These are phyloP conservation scores for Meandrusa payeni DNA, from an alignment of 2,888 invertebrate genomes.

Conservation along the genomic window DNA sequence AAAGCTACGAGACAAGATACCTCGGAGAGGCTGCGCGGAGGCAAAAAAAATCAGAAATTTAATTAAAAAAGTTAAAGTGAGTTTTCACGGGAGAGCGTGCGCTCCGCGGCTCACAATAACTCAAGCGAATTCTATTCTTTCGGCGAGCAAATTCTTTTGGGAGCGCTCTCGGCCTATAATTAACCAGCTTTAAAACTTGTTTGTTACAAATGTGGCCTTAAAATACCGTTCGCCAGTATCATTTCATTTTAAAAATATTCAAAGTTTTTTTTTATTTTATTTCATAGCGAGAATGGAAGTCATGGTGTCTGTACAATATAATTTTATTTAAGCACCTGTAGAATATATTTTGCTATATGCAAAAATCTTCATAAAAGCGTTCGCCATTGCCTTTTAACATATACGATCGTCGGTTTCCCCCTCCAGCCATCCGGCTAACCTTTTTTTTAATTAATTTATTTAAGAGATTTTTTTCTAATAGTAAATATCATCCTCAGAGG, in stretches of 20 bases:
- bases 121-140: conserved; percentile 64
- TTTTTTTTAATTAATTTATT: too few species aligned
- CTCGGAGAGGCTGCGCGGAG: conserved; percentile 41
- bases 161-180: conserved; percentile 40
- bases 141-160: conserved; percentile 49
- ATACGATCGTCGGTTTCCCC: too few species aligned
- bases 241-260: conserved; percentile 9
- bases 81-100: conserved; percentile 72
- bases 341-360: too few species aligned
- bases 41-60: conserved; percentile 73
- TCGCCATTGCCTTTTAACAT: too few species aligned
- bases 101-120: conserved; percentile 62
- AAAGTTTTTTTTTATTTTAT: too few species aligned
- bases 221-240: conserved; percentile 4
- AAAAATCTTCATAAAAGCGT: too few species aligned
- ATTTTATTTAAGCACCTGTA: too few species aligned
- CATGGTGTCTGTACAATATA: too few species aligned
- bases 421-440: too few species aligned
- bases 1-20: conserved; percentile 64
- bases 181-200: conserved; percentile 40
- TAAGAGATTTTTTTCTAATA: too few species aligned
- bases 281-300: too few species aligned
- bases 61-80: conserved; percentile 80
- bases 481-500: too few species aligned
- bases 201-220: conserved; percentile 19